Evolutionary conservation across 2,888 invertebrate genomes (phyloP), one percentile per base, ranked within the genome.

Genomic region (Lymantria monacha): DNA sequence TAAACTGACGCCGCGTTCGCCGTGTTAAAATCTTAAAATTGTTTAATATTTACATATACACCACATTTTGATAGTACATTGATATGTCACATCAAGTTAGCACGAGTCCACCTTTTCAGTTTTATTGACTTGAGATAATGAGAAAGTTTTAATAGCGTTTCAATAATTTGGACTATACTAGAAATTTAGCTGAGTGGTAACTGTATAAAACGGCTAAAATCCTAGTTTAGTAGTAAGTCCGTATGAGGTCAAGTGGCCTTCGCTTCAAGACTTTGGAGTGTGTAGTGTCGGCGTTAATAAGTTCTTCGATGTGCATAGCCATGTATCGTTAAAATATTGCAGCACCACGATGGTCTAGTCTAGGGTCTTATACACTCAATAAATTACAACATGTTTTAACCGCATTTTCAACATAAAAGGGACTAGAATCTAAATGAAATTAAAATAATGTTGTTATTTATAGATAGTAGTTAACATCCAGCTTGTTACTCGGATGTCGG

Each of bases 401-500:
- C 10, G 33, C 1, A 33, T 33, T 33, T 33, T 1, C 9, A 33
- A 33, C 33, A 10, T 33, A 33, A 9, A 33, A 33, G 9, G 3
- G 33, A 33, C 33, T 7, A 7, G 5, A 33, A 10, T 33, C 3
- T 33, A 10, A 36, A 36, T 11, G 7, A 2, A 36, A 36, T 36
- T 36, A 36, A 12, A 38, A 11, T 3, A 11, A 38, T 12, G 38
- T 33, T 38, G 38, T 38, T n/a, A 33, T 38, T 38, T 38, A 38
- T 38, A 2, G 38, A 9, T 2, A 36, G 1, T 38, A 37, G 37
- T 7, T 30, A 7, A 3, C 11, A n/a, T n/a, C 38, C 1, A 11
- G 38, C 12, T 38, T n/a, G 38, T n/a, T 38, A 38, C 59, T 59
- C 57, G 55, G 22, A 55, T 51, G 57, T 57, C 50, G 49, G 55